Conservation (phyloP, 2,888 invertebrate genomes). For the Caenorhabditis sp. region DNA sequence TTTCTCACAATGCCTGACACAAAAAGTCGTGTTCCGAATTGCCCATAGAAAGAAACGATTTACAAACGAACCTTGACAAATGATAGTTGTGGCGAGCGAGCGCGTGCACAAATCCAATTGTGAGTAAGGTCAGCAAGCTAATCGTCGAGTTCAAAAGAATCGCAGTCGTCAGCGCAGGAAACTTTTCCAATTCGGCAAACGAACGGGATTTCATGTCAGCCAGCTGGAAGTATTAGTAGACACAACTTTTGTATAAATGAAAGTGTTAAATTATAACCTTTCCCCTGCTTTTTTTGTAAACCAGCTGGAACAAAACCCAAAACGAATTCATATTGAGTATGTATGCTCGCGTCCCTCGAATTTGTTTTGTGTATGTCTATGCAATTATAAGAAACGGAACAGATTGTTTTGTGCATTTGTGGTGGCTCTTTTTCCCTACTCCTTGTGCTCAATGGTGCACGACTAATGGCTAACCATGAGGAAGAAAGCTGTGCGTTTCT, state of each 20-base stretch:
- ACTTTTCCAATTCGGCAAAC: conserved; percentile 61
- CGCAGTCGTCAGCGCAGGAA: conserved; percentile 64
- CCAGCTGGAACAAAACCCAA: neutral
- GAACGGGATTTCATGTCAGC: conserved; percentile 49
- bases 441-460: conserved; percentile 31
- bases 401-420: conserved; percentile 19
- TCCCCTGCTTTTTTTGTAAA: too few relatives aligned
- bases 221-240: conserved; percentile 28
- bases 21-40: neutral
- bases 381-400: conserved; percentile 44
- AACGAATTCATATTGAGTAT: conserved; percentile 12
- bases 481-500: conserved; percentile 9
- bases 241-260: conserved; percentile 6
- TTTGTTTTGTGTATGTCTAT: conserved; percentile 35
- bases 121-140: conserved; percentile 69
- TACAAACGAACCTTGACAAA: conserved; percentile 63
- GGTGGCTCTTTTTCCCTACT: neutral
- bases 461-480: conserved; percentile 19
- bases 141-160: conserved; percentile 72
- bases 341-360: conserved; percentile 10
- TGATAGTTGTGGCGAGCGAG: conserved; percentile 72
- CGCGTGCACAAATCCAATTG: conserved; percentile 72
- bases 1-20: conserved; percentile 11
- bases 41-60: neutral
- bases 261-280: neutral